Percentiles rank a stretch among this genome's conserved stretches.
These are phyloP conservation scores for Phyllopteryx taeniolatus DNA, from an alignment of 2,113 vertebrate genomes.

Conservation along the genomic window DNA sequence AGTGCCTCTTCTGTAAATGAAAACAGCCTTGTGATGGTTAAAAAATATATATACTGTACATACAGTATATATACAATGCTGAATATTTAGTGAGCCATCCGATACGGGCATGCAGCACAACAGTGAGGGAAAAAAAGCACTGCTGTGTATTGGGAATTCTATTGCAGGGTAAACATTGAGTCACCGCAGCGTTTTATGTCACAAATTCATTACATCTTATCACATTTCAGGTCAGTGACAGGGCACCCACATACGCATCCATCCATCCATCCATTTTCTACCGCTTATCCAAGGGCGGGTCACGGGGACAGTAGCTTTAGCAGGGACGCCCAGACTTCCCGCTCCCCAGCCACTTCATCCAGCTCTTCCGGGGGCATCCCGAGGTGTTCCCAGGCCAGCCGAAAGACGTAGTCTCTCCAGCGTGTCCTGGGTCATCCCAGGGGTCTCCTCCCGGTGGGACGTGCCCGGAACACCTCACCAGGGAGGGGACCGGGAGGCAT, in stretches of 20 bases:
- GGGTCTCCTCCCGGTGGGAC: no score
- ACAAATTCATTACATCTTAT: constrained; percentile 64
- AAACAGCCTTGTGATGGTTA: constrained; percentile 26
- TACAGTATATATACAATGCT: constrained; percentile 36
- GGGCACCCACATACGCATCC: constrained; percentile 31
- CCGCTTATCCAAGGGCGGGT: no score
- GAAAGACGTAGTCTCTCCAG: no score
- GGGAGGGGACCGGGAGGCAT: no score
- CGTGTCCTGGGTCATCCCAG: no score
- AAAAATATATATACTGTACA: constrained; percentile 17
- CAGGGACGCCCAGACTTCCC: no score
- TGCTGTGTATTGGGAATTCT: constrained; percentile 42
- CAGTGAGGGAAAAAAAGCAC: neutral
- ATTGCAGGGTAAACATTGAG: constrained; percentile 44
- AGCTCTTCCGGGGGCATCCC: no score
- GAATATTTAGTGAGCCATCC: constrained; percentile 29
- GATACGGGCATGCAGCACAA: constrained; percentile 6
- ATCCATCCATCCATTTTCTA: no score
- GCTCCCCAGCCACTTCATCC: no score
- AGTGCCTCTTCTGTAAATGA: neutral
- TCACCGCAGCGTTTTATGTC: constrained; percentile 54
- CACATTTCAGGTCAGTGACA: constrained; percentile 51
- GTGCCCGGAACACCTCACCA: no score
- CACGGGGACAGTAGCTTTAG: no score
- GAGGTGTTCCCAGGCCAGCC: no score